phyloP scores from a whole-genome alignment of 2,113 vertebrate species.

The Cyanistes caeruleus region DNA sequence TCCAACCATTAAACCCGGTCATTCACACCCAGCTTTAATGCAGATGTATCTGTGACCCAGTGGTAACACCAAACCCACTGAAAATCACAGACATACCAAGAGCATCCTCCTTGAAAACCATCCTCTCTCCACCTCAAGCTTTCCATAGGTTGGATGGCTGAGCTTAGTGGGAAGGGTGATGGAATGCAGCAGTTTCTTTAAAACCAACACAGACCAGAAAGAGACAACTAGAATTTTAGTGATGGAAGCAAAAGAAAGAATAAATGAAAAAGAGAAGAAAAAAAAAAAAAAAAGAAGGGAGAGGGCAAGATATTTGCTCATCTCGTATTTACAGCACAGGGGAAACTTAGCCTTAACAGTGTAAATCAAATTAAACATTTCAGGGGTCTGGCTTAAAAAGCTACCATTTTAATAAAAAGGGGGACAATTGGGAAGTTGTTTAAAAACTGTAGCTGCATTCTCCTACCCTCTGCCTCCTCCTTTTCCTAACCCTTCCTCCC shows the following conservation, averaged over 20 bases:
- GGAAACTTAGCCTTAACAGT: slow-evolving; percentile 61
- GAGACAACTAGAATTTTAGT: slow-evolving; percentile 36
- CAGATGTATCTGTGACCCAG: not conserved
- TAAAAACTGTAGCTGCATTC: slow-evolving; percentile 50
- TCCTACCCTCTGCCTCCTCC: not conserved
- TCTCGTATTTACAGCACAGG: slow-evolving; percentile 68
- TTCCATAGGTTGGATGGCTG: not conserved
- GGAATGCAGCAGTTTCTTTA: slow-evolving; percentile 68
- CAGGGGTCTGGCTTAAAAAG: slow-evolving; percentile 16
- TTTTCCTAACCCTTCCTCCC: not conserved
- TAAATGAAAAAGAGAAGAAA: not conserved
- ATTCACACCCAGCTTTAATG: not conserved
- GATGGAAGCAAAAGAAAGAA: not conserved
- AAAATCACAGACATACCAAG: not conserved
- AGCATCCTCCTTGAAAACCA: not conserved
- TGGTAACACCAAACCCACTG: not conserved
- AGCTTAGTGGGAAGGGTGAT: slow-evolving; percentile 71
- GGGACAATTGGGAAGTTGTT: slow-evolving; percentile 64
- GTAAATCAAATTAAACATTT: slow-evolving; percentile 49
- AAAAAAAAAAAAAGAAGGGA: not conserved
- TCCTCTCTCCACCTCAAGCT: not conserved
- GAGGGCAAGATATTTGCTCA: not conserved
- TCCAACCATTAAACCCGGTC: not conserved
- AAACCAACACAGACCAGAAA: slow-evolving; percentile 40
- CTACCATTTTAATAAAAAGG: slow-evolving; percentile 31